These are phyloP conservation scores for Eubasilissa regina DNA, from an alignment of 1,140 invertebrate species.

Conservation along the genomic window DNA sequence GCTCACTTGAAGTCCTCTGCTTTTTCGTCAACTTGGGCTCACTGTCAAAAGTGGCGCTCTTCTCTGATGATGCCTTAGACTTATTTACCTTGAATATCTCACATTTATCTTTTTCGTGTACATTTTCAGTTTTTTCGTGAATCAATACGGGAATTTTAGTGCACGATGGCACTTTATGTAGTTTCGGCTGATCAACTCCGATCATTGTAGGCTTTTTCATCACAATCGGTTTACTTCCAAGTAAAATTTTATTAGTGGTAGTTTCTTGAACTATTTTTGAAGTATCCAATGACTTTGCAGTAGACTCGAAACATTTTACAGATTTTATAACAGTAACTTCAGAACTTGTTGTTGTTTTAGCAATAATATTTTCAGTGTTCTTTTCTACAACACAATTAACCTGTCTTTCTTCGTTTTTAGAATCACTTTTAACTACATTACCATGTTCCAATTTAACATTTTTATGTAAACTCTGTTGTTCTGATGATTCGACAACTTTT, in stretches of 20 bases:
- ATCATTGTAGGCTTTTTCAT: conserved; percentile 36
- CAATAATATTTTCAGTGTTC: no score
- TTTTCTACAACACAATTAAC: no score
- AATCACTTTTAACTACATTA: background rate
- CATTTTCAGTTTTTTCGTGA: background rate
- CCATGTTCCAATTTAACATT: background rate
- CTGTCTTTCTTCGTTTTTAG: background rate
- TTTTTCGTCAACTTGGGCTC: conserved; percentile 34
- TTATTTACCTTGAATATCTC: conserved; percentile 18
- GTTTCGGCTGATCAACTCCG: conserved; percentile 1
- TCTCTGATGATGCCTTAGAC: conserved; percentile 6
- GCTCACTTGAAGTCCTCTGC: conserved; percentile 36
- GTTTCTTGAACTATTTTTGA: conserved; percentile 14
- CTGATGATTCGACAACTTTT: background rate
- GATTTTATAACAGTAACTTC: no score
- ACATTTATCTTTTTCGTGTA: conserved; percentile 19
- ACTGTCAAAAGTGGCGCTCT: background rate
- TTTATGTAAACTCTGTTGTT: background rate
- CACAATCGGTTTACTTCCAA: background rate
- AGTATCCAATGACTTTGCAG: background rate
- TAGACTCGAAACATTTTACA: background rate
- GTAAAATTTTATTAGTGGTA: background rate
- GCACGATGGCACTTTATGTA: conserved; percentile 8
- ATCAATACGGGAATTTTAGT: conserved; percentile 24
- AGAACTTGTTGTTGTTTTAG: no score